Conservation (phyloP, 2,797 vertebrate genomes). For the Sebastiscus tertius region DNA sequence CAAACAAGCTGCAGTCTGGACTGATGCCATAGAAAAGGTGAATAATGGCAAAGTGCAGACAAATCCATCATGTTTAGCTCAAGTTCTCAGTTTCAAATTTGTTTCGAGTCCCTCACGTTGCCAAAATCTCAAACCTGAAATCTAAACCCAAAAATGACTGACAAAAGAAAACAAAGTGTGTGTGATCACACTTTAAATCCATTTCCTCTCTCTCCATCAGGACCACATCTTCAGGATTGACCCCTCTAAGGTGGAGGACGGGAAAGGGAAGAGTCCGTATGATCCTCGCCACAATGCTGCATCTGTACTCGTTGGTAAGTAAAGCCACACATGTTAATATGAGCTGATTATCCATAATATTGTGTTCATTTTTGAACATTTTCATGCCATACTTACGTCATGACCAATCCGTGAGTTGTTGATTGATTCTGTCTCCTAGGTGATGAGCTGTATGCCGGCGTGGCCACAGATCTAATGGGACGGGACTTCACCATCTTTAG, state of each 20-base stretch:
- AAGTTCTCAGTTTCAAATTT: not conserved
- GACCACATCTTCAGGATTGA: slow-evolving; percentile 91
- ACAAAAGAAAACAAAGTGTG: not conserved
- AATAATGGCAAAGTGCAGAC: not conserved
- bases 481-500: slow-evolving; percentile 99
- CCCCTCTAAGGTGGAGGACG: slow-evolving; percentile 84
- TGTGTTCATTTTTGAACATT: not conserved
- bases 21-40: not conserved
- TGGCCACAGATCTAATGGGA: slow-evolving; percentile 98
- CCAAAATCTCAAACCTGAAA: not conserved
- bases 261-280: slow-evolving; percentile 96
- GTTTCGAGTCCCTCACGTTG: not conserved
- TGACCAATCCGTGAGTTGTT: not conserved
- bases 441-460: slow-evolving; percentile 95
- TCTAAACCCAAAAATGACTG: not conserved
- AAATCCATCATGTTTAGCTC: not conserved
- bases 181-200: not conserved
- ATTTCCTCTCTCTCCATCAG: slow-evolving; percentile 71
- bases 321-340: not conserved
- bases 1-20: not conserved
- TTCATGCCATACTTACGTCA: not conserved
- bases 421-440: slow-evolving; percentile 76
- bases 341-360: not conserved
- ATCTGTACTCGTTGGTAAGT: slow-evolving; percentile 91
- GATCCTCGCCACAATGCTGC: slow-evolving; percentile 91